A percentile compares a stretch with the other conserved stretches of the same genome.
Evolutionary conservation across 2,888 invertebrate species (phyloP).

Genomic region (Sphecodes monilicornis): DNA sequence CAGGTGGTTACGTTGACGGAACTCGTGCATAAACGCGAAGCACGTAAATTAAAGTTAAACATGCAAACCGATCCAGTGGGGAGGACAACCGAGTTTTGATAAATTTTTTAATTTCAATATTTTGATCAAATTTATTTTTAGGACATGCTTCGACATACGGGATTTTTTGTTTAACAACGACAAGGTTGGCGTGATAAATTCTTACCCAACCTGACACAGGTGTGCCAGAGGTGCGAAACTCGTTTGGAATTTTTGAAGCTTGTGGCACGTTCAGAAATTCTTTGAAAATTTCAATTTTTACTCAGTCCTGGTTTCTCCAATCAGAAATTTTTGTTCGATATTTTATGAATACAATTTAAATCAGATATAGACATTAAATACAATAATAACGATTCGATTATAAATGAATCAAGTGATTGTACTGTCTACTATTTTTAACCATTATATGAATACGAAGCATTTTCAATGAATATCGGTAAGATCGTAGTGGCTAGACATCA

Average conservation of each 20-base stretch:
- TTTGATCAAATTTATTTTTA: neutral
- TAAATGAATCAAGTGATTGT: too few species aligned
- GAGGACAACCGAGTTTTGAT: neutral
- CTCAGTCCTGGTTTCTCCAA: neutral
- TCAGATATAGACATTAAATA: too few species aligned
- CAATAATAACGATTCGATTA: too few species aligned
- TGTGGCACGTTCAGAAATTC: neutral
- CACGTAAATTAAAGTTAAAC: neutral
- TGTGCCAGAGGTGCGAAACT: neutral
- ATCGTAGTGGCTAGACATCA: too few species aligned
- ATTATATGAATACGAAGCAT: too few species aligned
- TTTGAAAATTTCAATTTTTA: neutral
- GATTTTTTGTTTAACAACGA: neutral
- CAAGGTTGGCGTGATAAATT: neutral
- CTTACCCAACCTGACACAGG: neutral
- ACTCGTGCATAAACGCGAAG: neutral
- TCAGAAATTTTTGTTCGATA: neutral
- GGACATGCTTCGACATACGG: neutral
- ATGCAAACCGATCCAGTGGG: neutral
- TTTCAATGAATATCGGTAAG: too few species aligned
- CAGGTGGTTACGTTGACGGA: neutral
- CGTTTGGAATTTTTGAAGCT: neutral
- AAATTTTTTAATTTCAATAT: neutral
- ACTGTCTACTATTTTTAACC: too few species aligned
- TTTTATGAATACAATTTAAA: neutral